phyloP scores from a whole-genome alignment of 2,797 vertebrate species.

The Acestrorhynchus altus region DNA sequence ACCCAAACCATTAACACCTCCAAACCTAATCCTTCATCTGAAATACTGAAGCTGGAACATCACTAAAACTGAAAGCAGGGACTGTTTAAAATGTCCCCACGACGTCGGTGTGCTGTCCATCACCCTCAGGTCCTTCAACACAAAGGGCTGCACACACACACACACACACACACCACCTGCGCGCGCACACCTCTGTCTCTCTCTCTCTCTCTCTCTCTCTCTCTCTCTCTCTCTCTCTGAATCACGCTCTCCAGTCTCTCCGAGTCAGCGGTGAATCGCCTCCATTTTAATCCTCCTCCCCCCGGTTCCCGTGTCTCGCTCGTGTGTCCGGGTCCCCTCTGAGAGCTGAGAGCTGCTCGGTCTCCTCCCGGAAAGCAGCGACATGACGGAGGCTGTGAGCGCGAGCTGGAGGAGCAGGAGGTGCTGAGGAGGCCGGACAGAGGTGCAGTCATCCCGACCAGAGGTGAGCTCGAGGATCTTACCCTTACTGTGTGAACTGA shows the following conservation, averaged over 20 bases:
- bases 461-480: background rate
- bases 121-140: background rate
- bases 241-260: conserved; percentile 51
- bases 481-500: too few species aligned
- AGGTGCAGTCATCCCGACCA: too few species aligned
- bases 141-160: background rate
- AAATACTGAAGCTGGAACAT: too few species aligned
- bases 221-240: conserved; percentile 16
- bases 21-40: too few species aligned
- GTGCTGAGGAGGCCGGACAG: background rate
- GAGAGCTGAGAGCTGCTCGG: background rate
- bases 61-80: background rate
- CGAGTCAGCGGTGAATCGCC: conserved; percentile 53
- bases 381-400: background rate
- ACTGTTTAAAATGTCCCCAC: background rate
- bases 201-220: too few species aligned
- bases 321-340: background rate
- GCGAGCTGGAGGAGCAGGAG: background rate
- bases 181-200: conserved; percentile 14
- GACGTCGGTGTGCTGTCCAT: conserved; percentile 28
- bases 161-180: conserved; percentile 54
- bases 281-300: conserved; percentile 67
- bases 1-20: too few species aligned
- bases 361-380: background rate
- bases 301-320: background rate